Evolutionary conservation across 2,113 vertebrate species (phyloP).

Genomic region (Percina caprodes): DNA sequence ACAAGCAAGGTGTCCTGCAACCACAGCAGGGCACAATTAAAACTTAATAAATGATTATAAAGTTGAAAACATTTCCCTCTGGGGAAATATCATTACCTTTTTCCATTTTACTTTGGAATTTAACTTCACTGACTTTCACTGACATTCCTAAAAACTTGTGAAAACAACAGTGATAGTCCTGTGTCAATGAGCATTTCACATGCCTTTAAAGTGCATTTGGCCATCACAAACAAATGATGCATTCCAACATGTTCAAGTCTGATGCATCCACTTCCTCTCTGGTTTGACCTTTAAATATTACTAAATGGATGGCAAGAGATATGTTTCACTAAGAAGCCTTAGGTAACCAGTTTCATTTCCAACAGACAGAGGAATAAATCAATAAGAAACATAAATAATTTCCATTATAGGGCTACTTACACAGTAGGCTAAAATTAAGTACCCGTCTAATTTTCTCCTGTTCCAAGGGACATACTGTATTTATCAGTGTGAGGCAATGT

Average conservation of each 20-base stretch:
- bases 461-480: background rate
- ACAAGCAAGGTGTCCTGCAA: slow-evolving; percentile 10
- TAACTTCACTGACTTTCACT: too few species aligned
- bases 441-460: background rate
- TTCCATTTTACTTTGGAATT: slow-evolving; percentile 15
- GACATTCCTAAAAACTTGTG: background rate
- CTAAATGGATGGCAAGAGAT: slow-evolving; percentile 21
- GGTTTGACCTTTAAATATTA: slow-evolving; percentile 62
- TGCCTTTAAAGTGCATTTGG: slow-evolving; percentile 22
- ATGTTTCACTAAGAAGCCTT: slow-evolving; percentile 27
- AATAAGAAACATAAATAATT: slow-evolving; percentile 52
- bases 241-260: slow-evolving; percentile 8
- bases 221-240: slow-evolving; percentile 22
- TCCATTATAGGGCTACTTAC: slow-evolving; percentile 43
- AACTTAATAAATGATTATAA: slow-evolving; percentile 25
- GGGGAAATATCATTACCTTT: background rate
- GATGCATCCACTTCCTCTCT: slow-evolving; percentile 12
- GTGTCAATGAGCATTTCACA: background rate
- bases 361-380: slow-evolving; percentile 44
- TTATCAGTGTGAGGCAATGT: background rate
- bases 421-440: slow-evolving; percentile 40
- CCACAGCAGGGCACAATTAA: slow-evolving; percentile 20
- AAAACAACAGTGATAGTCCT: slow-evolving; percentile 2
- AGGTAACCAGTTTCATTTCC: slow-evolving; percentile 42
- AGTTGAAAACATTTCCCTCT: slow-evolving; percentile 32